phyloP scores from a whole-genome alignment of 2,797 vertebrate genomes.

The Enteromius unitaeniatus region DNA sequence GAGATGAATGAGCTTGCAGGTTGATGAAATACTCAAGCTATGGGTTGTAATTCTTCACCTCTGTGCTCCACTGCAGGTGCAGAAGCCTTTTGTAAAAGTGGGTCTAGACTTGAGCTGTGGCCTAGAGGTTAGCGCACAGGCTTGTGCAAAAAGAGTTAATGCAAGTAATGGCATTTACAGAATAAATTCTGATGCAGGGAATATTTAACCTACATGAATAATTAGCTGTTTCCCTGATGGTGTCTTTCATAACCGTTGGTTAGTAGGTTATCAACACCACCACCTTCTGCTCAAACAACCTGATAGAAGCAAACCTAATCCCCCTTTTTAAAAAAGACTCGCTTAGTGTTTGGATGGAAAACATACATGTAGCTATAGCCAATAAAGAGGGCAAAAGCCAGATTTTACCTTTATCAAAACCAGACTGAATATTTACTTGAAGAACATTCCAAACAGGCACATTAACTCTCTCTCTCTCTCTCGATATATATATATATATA shows the following conservation, averaged over 20 bases:
- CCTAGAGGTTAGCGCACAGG: not conserved
- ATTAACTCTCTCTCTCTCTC: too few relatives aligned
- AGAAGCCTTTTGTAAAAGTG: constrained; percentile 15
- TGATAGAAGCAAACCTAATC: not conserved
- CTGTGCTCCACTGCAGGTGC: constrained; percentile 19
- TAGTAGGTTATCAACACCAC: not conserved
- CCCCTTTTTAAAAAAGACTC: not conserved
- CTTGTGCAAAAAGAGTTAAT: not conserved
- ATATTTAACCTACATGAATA: not conserved
- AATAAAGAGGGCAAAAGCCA: not conserved
- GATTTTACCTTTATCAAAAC: not conserved
- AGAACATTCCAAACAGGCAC: not conserved
- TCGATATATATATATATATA: too few relatives aligned
- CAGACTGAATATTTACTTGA: not conserved
- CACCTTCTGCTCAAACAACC: not conserved
- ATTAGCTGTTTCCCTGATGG: not conserved
- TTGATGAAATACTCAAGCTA: constrained; percentile 45
- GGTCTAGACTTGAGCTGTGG: constrained; percentile 9
- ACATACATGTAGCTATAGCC: not conserved
- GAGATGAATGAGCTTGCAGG: constrained; percentile 31
- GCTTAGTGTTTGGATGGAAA: not conserved
- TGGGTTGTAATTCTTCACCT: constrained; percentile 40
- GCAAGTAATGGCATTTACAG: not conserved
- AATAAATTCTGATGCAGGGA: not conserved
- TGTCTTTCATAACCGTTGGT: not conserved